phyloP scores from a whole-genome alignment of 2,113 vertebrate species.

The Proteles cristata region DNA sequence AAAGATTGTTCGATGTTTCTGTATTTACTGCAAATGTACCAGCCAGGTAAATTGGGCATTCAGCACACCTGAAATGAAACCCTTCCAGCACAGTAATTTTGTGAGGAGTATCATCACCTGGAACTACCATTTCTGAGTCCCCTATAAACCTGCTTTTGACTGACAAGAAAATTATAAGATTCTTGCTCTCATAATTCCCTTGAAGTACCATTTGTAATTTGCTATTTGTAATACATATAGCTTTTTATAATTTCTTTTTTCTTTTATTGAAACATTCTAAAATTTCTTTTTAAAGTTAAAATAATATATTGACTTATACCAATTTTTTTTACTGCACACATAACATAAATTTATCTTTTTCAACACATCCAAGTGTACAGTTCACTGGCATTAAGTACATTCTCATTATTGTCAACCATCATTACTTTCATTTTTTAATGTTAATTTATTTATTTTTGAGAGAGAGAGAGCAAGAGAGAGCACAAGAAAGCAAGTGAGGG shows the following conservation, averaged over 20 bases:
- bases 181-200: background rate
- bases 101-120: background rate
- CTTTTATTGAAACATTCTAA: background rate
- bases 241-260: background rate
- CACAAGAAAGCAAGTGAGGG: too few relatives aligned
- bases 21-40: background rate
- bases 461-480: too few relatives aligned
- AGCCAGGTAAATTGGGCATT: background rate
- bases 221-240: background rate
- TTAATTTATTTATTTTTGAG: too few relatives aligned
- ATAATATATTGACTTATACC: background rate
- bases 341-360: background rate
- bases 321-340: background rate
- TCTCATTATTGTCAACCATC: background rate
- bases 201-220: background rate
- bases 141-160: background rate
- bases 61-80: background rate
- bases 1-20: background rate
- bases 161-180: background rate
- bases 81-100: background rate
- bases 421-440: background rate
- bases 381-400: background rate
- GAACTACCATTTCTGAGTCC: background rate
- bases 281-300: constrained; percentile 33
- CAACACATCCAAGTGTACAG: background rate